Evolutionary conservation across 2,888 invertebrate genomes (phyloP), one percentile per base, ranked within the genome.

Genomic region (Polyommatus icarus): DNA sequence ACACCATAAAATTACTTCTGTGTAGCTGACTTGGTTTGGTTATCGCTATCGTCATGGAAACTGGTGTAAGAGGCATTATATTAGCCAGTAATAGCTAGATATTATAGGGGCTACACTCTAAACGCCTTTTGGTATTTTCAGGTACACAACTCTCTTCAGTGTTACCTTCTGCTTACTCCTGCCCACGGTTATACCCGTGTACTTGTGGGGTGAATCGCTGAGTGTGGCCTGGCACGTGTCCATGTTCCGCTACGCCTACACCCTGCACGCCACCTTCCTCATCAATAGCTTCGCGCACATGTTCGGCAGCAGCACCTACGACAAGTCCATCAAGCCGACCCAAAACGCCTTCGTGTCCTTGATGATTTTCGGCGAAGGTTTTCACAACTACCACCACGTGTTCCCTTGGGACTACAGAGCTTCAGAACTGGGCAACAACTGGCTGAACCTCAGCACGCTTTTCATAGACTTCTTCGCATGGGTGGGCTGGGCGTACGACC

Each of bases 281-380:
- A 95, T 96, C 20, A 96, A 96, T 89, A 95, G 95, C 82, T 94
- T 94, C 12, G 96, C 96, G 10, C 96, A 96, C 84, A 82, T 90
- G 36, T 91, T 88, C 85, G 94, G 94, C 0, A 86, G 86, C 78
- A 90, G 87, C 72, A 92, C 94, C 5, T 94, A 94, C 79, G 92
- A 96, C 77, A 87, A 84, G 79, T 81, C 78, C 61, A 86, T 89
- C 0, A 76, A 80, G 18, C 83, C 90, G 0, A 79, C 79, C 0
- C 85, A 89, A 78, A 86, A 82, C 36, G 78, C 82, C 0, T 6
- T 82, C 0, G 86, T 87, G 0, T 84, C 87, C 0, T 40, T 88
- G 0, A 72, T 82, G 0, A 82, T 85, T 0, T 84, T 85, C 8
- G 89, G 89, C 0, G 88, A 89, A 81, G 89, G 90, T 0, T 89